A percentile compares a stretch with the other conserved stretches of the same genome.
Conservation (phyloP, 2,797 vertebrate genomes). For the Neomorphus geoffroyi region DNA sequence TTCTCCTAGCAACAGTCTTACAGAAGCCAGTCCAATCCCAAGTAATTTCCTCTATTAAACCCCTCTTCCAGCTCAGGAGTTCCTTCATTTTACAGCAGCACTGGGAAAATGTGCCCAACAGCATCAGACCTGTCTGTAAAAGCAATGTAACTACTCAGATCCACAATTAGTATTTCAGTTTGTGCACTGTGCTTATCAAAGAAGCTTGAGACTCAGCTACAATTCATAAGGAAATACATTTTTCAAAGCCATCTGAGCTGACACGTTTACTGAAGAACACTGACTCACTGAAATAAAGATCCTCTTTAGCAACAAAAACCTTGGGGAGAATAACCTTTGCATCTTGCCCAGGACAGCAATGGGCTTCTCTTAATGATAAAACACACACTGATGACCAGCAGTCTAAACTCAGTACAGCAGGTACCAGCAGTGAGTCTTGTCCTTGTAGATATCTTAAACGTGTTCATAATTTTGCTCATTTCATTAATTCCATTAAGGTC, state of each 20-base stretch:
- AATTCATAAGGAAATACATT: background rate
- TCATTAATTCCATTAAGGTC: background rate
- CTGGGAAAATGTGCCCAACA: background rate
- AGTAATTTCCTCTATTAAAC: background rate
- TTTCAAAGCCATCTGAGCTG: background rate
- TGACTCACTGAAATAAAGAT: conserved; percentile 17
- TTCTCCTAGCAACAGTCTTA: background rate
- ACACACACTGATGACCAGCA: background rate
- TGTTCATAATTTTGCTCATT: background rate
- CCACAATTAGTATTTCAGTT: background rate
- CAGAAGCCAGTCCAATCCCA: background rate
- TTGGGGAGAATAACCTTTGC: background rate
- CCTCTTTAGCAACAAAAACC: background rate
- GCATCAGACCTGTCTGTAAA: background rate
- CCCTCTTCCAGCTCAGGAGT: background rate
- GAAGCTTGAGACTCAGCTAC: background rate
- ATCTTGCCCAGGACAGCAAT: background rate
- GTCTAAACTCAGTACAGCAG: background rate
- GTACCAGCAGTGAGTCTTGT: background rate
- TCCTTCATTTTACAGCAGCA: background rate
- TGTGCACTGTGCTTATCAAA: background rate
- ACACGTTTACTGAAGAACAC: background rate
- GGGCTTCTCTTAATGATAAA: background rate
- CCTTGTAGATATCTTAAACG: background rate
- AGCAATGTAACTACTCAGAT: background rate